Evolutionary conservation across 2,888 invertebrate genomes (phyloP), one percentile per base, ranked within the genome.

Genomic region (Nebria salina): DNA sequence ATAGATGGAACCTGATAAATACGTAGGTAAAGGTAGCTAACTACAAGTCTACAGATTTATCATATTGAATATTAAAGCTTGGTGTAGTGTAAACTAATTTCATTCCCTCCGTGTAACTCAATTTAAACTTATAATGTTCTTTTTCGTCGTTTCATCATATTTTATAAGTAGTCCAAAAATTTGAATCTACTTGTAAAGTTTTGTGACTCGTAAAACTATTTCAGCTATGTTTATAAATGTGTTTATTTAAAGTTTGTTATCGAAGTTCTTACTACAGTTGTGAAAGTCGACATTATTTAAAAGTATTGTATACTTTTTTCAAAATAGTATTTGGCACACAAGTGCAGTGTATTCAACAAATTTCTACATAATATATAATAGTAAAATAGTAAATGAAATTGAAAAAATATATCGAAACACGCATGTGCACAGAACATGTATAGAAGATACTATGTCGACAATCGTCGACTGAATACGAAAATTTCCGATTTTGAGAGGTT

Each of bases 91-190:
- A 77, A 77, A 72, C 77, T 77, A 70, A 77, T 77, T 54, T 77
- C 11, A 70, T 70, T 70, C 77, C 26, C 72, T 72, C 34, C 25
- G 11, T 70, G 11, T 70, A 77, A 77, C 77, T 77, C 70, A 72
- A 77, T 77, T 77, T 77, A 77, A 77, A 77, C 65, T 77, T 77
- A 70, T 77, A 77, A 77, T 77, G 77, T 72, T 72, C 70, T 77
- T 77, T 72, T 72, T 72, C 70, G 54, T 54, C 54, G 25, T 25
- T 68, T 70, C 15, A 70, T 70, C 15, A 54, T 11, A 8, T 13
- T 54, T 54, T 54, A 54, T 54, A 11, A 34, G 34, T 13, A 54
- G 54, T 54, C 6, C 54, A 54, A 54, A 54, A 54, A 54, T 54
- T 54, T 13, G 8, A 54, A 8, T 54, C 54, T 54, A 54, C 54